Conservation (phyloP, 1,140 invertebrate genomes). For the Nephotettix cincticeps region DNA sequence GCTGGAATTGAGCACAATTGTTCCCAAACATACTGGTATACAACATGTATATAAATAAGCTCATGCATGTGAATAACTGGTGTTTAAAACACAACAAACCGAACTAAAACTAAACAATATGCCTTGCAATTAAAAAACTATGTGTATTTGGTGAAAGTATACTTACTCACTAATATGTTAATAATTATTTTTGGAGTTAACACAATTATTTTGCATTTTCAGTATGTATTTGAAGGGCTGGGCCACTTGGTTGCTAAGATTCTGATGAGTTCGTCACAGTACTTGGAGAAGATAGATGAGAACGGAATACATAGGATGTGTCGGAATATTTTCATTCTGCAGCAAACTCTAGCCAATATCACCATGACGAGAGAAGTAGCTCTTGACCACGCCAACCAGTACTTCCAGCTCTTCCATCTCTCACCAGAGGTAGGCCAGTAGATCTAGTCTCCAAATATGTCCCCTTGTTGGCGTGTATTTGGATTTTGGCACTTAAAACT, state of each 20-base stretch:
- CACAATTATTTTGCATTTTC: constrained; percentile 47
- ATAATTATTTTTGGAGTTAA: too few relatives aligned
- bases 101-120: too few relatives aligned
- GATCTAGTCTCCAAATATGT: background rate
- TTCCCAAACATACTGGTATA: too few relatives aligned
- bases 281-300: constrained; percentile 77
- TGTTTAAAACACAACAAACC: too few relatives aligned
- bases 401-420: constrained; percentile 85
- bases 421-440: constrained; percentile 67
- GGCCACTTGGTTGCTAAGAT: constrained; percentile 85
- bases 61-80: too few relatives aligned
- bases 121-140: too few relatives aligned
- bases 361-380: constrained; percentile 80
- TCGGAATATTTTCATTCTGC: constrained; percentile 81
- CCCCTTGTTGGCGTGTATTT: too few relatives aligned
- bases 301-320: constrained; percentile 81
- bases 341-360: constrained; percentile 83
- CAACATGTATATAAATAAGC: too few relatives aligned
- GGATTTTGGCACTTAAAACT: too few relatives aligned
- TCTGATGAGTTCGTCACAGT: constrained; percentile 78
- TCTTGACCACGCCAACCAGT: constrained; percentile 84
- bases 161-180: too few relatives aligned
- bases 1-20: too few relatives aligned
- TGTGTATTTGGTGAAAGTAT: too few relatives aligned
- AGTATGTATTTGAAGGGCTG: constrained; percentile 94